These are phyloP conservation scores for Operophtera brumata DNA, from an alignment of 2,888 invertebrate genomes.

Conservation along the genomic window DNA sequence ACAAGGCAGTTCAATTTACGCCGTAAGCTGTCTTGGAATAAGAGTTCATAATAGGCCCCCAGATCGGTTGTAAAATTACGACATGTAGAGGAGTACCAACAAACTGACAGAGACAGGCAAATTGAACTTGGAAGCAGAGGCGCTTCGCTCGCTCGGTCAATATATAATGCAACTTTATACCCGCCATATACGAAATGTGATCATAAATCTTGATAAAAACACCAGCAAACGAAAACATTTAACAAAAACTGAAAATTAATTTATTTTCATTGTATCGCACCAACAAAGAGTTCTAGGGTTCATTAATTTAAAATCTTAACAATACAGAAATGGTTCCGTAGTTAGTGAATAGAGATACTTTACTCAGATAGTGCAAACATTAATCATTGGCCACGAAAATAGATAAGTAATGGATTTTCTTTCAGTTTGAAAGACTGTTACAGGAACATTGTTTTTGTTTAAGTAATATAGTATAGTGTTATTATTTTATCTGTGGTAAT, in stretches of 20 bases:
- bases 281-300: conserved; percentile 47
- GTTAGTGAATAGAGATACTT: conserved; percentile 36
- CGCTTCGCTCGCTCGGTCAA: too few species aligned
- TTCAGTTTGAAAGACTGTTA: conserved; percentile 34
- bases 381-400: conserved; percentile 45
- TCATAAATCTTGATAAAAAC: background rate
- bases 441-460: background rate
- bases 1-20: too few species aligned
- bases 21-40: too few species aligned
- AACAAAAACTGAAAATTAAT: conserved; percentile 42
- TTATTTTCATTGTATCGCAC: conserved; percentile 44
- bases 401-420: conserved; percentile 39
- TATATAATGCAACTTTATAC: too few species aligned
- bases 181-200: background rate
- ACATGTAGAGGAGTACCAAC: too few species aligned
- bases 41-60: too few species aligned
- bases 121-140: too few species aligned
- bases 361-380: conserved; percentile 38
- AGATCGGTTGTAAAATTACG: too few species aligned
- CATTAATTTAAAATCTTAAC: conserved; percentile 63
- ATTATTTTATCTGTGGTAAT: too few species aligned
- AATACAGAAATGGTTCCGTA: conserved; percentile 50
- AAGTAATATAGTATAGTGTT: background rate
- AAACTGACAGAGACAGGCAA: too few species aligned
- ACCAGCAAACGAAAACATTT: conserved; percentile 6